Base-by-base conservation (phyloP, 2,888 invertebrate genomes). In the Thecocarcelia acutangulata region DNA sequence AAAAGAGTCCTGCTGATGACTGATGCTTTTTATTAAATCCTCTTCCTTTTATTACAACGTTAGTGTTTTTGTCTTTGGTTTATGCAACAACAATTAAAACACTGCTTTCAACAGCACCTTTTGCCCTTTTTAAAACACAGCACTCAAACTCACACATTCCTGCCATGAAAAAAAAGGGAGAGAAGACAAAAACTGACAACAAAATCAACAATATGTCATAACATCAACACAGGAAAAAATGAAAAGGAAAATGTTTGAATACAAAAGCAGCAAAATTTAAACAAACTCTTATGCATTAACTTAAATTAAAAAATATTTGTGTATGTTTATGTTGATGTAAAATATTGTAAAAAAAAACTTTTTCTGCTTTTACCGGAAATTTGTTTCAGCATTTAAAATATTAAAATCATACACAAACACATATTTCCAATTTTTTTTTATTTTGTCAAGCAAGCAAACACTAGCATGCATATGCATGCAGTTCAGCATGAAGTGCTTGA, bases 311-410 rank as follows among this genome's bases (percentile, higher is more conserved):
- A 69, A 46, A 70, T 28, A 2, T 72, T 21, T 80, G 74, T 61
- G 61, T 48, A 52, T 69, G 74, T 54, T 68, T 54, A 66, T 74
- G 40, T 80, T 63, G 63, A 37, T 48, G 70, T 66, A 56, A 58
- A 74, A 68, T 73, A 70, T 75, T 64, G 28, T 59, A 54, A 24
- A 69, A 72, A 72, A 80, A 28, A 28, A 3, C 6, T 5, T 68
- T 76, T 76, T 66, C 73, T 81, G 68, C 77, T 77, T 69, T 48
- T 76, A 75, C 75, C 75, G 80, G 80, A 80, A 72, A 80, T 80
- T 80, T 77, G 42, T 81, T 76, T 72, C 64, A 64, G 69, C 66
- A 73, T 63, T 48, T 70, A 48, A 61, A 56, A 56, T 69, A 69
- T 69, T 69, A 74, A 59, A 66, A 24, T 42, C 40, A 68, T 44